These are phyloP conservation scores for Junonia oenone DNA, from an alignment of 2,888 invertebrate species.

Conservation along the genomic window DNA sequence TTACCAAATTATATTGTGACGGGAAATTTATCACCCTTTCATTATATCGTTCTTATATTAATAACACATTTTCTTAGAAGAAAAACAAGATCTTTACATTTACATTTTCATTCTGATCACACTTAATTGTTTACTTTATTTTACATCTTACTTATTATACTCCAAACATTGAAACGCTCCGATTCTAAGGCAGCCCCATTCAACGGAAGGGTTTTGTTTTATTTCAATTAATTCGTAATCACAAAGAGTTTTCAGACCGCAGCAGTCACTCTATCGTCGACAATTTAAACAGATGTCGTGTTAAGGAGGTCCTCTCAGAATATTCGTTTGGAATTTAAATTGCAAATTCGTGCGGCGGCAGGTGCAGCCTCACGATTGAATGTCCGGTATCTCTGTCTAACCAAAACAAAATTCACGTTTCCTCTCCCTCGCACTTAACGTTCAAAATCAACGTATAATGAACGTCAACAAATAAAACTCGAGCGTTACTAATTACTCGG, in stretches of 20 bases:
- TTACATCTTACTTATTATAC: background rate
- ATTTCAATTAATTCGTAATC: slow-evolving; percentile 74
- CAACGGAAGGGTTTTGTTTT: slow-evolving; percentile 62
- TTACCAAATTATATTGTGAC: slow-evolving; percentile 58
- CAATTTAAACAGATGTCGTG: slow-evolving; percentile 80
- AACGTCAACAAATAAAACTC: slow-evolving; percentile 79
- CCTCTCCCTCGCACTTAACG: slow-evolving; percentile 47
- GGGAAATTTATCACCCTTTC: slow-evolving; percentile 48
- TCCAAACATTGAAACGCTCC: slow-evolving; percentile 23
- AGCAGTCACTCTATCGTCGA: slow-evolving; percentile 73
- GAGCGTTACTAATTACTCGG: slow-evolving; percentile 79
- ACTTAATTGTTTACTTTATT: background rate
- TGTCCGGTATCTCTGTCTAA: slow-evolving; percentile 51
- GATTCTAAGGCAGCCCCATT: slow-evolving; percentile 25
- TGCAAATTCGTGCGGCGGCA: slow-evolving; percentile 77
- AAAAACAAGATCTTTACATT: no score
- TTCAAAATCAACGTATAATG: slow-evolving; percentile 73
- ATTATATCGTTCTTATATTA: slow-evolving; percentile 14
- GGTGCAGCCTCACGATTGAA: slow-evolving; percentile 69
- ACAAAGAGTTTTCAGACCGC: slow-evolving; percentile 65
- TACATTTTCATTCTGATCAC: background rate
- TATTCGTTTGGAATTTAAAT: slow-evolving; percentile 78
- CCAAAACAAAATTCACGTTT: slow-evolving; percentile 40
- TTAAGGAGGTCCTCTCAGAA: slow-evolving; percentile 77
- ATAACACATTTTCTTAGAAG: background rate